Evolutionary conservation across 2,797 vertebrate genomes (phyloP), one percentile per base, ranked within the genome.

Genomic region (Aeoliscus strigatus): DNA sequence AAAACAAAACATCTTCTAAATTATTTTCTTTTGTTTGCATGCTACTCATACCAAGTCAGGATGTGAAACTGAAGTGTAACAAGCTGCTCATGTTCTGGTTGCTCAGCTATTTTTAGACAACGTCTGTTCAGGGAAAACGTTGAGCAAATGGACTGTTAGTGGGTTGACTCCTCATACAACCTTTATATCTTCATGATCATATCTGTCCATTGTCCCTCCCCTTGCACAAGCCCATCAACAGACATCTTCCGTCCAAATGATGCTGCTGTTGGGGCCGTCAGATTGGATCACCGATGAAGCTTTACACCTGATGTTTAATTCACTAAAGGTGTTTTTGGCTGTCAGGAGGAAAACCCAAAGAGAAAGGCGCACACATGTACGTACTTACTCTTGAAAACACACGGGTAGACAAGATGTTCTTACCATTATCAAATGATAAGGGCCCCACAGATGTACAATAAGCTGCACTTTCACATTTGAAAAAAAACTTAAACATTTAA

Each of bases 241-340:
- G 26, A 29, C 37, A 12, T 35, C 31, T 9, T 17, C 51, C 34
- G 47, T 27, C 38, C 32, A 34, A 28, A 39, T 7, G 8, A 55
- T 40, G 2, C 47, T 33, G 36, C 46, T 56, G 55, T 40, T 50
- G 16, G 36, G 35, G 54, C 60, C 28, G 47, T 84, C 77, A 77
- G 37, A 27, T 54, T 34, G 9, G 39, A 65, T 82, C 72, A 79
- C 46, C 39, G 36, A 21, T 1, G 8, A 49, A 47, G 54, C 28
- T 55, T 72, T 66, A 64, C 10, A 58, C 24, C 23, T 48, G 24
- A 79, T 81, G 66, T 75, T 81, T 81, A 81, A 81, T 84, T 82
- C 77, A 79, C 28, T 33, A 50, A 61, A 77, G 72, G 70, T 81
- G 77, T 79, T 72, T 73, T 73, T 61, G 59, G 59, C 61, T 76